phyloP scores from a whole-genome alignment of 2,113 vertebrate species.

The Tachysurus fulvidraco region DNA sequence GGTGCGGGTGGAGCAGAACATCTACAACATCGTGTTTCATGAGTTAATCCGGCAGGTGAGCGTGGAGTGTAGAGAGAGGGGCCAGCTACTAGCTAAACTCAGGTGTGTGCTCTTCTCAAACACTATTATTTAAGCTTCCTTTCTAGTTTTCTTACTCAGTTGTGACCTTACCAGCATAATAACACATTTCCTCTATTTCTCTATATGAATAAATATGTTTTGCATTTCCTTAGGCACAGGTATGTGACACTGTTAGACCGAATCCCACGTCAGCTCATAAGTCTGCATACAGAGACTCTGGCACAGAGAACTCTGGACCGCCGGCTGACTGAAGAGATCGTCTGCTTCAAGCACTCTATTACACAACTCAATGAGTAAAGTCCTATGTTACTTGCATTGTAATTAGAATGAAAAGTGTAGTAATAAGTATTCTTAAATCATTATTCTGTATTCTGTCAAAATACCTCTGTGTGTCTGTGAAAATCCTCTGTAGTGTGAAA shows the following conservation, averaged over 20 bases:
- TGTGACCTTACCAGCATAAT: background rate
- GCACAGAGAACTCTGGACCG: conserved; percentile 78
- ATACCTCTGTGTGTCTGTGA: background rate
- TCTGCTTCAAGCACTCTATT: conserved; percentile 77
- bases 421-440: background rate
- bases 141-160: background rate
- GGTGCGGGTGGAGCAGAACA: conserved; percentile 82
- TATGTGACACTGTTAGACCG: conserved; percentile 81
- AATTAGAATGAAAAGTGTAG: background rate
- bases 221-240: conserved; percentile 70
- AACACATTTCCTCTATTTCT: background rate
- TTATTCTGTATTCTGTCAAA: background rate
- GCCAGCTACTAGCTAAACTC: conserved; percentile 85
- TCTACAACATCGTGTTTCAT: conserved; percentile 87
- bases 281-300: conserved; percentile 80
- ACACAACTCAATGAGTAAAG: conserved; percentile 75
- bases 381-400: background rate
- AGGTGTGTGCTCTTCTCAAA: conserved; percentile 68
- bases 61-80: conserved; percentile 83
- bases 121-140: background rate
- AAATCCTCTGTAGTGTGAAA: background rate
- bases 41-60: conserved; percentile 89
- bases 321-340: conserved; percentile 79
- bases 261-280: conserved; percentile 77
- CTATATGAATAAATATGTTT: background rate